Percentiles rank a stretch among this genome's conserved stretches.
Evolutionary conservation across 1,140 invertebrate species (phyloP).

Genomic region (Cepaea nemoralis): DNA sequence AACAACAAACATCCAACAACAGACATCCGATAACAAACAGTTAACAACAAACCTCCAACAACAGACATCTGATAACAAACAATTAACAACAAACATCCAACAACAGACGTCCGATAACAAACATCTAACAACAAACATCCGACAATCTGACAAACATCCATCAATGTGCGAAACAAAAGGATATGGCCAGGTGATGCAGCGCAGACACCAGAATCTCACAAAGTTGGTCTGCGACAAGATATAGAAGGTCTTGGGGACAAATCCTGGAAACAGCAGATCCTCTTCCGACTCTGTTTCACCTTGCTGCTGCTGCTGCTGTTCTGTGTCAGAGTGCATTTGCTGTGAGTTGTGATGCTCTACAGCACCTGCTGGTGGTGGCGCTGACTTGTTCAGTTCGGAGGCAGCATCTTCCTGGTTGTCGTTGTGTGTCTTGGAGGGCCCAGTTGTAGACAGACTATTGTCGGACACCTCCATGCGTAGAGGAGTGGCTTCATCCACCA

Average conservation of each 20-base stretch:
- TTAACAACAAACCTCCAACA: no score
- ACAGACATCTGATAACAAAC: no score
- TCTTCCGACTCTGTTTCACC: constrained; percentile 58
- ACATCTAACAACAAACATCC: no score
- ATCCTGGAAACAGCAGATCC: constrained; percentile 88
- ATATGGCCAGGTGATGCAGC: constrained; percentile 98
- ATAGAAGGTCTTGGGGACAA: constrained; percentile 80
- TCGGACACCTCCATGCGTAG: not conserved
- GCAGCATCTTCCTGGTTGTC: not conserved
- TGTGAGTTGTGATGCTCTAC: not conserved
- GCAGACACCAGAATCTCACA: constrained; percentile 91
- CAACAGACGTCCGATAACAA: no score
- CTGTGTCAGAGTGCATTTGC: not conserved
- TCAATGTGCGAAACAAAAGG: no score
- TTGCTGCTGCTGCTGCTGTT: constrained; percentile 21
- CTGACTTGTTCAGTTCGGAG: not conserved
- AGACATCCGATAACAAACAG: no score
- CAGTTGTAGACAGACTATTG: not conserved
- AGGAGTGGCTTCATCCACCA: not conserved
- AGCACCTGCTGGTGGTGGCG: not conserved
- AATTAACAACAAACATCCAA: no score
- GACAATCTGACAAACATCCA: no score
- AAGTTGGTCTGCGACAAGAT: constrained; percentile 88
- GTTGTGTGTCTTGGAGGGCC: not conserved
- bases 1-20: no score